Evolutionary conservation across 2,888 invertebrate species (phyloP), one percentile per base, ranked within the genome.

Genomic region (Dolichopus griseipennis): DNA sequence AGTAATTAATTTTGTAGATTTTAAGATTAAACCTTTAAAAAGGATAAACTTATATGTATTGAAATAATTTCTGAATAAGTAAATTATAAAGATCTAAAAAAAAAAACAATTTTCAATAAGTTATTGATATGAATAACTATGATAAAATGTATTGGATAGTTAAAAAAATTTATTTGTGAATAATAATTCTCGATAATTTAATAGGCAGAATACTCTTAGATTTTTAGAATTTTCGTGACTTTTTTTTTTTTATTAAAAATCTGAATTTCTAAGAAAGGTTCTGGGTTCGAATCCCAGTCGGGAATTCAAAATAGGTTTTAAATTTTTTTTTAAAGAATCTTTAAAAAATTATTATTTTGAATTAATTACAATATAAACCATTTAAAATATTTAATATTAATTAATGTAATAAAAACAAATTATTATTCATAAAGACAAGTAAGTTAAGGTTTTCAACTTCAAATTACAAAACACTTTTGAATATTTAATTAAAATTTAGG

Each of bases 231-330:
- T 37, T 64, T 21, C 27, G 10, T n/a, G 64, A 43, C 41, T 34
- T 33, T 4, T 37, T 37, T 7, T 34, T 10, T 33, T 27, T 20
- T n/a, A 37, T 61, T 33, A 18, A 61, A 61, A 20, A 37, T 12
- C 22, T 34, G 18, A 65, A 61, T 64, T 68, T 63, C 66, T 27
- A 52, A 27, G 69, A 68, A 72, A 68, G 70, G 72, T 71, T 72
- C 72, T 72, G 72, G 72, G 70, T 72, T 72, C 72, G 70, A 72
- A 67, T 72, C 72, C 72, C 72, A 72, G 72, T 70, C 72, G 72
- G 67, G 70, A 68, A 70, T 37, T 37, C 12, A 37, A 37, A 37
- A 37, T 37, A 37, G 8, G 12, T 37, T 37, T 12, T 37, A 7
- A 10, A 27, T 2, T 27, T 27, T 27, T 27, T 27, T 27, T 27